Percentiles rank a stretch among this genome's conserved stretches.
Evolutionary conservation across 1,140 invertebrate genomes (phyloP).

Genomic region (Monochamus saltuarius): DNA sequence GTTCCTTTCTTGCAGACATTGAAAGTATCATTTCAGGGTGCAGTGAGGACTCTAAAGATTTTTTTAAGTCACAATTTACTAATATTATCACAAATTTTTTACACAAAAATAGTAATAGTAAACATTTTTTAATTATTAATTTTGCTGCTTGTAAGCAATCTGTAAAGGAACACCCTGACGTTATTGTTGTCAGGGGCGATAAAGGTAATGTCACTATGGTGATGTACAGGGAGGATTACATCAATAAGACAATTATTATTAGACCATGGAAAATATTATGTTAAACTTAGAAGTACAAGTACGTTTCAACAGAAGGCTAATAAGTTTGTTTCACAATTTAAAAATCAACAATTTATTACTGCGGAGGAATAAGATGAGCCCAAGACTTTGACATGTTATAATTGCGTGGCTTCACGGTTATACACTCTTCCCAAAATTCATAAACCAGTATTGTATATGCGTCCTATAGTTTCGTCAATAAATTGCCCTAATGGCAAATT

Average conservation of each 20-base stretch:
- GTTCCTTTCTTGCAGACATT: background rate
- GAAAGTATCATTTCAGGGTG: background rate
- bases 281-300: no score
- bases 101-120: constrained; percentile 1
- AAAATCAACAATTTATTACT: no score
- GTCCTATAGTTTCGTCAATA: constrained; percentile 9
- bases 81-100: background rate
- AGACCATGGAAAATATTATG: no score
- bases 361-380: no score
- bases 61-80: background rate
- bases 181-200: background rate
- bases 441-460: background rate
- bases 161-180: constrained; percentile 8
- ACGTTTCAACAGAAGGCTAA: no score
- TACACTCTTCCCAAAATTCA: constrained; percentile 11
- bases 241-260: no score
- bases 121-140: constrained; percentile 6
- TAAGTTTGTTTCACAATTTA: no score
- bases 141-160: background rate
- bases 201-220: background rate
- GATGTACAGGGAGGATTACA: no score
- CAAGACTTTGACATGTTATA: background rate
- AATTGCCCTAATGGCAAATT: background rate
- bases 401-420: background rate
- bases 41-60: background rate